phyloP scores from a whole-genome alignment of 2,888 invertebrate species.

The Graphium colonna region DNA sequence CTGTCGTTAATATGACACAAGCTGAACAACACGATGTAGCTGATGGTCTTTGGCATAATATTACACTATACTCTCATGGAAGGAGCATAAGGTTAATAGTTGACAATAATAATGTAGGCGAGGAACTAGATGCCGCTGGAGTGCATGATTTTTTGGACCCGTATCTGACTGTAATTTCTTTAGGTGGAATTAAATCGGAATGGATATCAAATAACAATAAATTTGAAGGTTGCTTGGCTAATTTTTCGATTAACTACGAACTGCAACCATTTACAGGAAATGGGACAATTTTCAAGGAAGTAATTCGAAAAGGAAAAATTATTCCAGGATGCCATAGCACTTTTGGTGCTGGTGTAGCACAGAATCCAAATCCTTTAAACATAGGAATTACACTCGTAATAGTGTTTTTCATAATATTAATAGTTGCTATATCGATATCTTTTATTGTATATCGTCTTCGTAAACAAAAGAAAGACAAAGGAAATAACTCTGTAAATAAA shows the following conservation, averaged over 20 bases:
- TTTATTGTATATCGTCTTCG: slow-evolving; percentile 95
- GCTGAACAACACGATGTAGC: slow-evolving; percentile 80
- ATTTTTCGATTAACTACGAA: slow-evolving; percentile 93
- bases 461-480: slow-evolving; percentile 92
- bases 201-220: slow-evolving; percentile 80
- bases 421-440: slow-evolving; percentile 93
- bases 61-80: slow-evolving; percentile 86
- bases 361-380: slow-evolving; percentile 91
- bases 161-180: slow-evolving; percentile 88
- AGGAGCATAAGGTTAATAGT: slow-evolving; percentile 86
- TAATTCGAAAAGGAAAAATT: slow-evolving; percentile 85
- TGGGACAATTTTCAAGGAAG: slow-evolving; percentile 88
- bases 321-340: slow-evolving; percentile 87
- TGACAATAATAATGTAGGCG: slow-evolving; percentile 86
- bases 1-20: slow-evolving; percentile 91
- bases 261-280: slow-evolving; percentile 94
- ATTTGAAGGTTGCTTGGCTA: slow-evolving; percentile 94
- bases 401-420: slow-evolving; percentile 93
- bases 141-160: slow-evolving; percentile 96
- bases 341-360: slow-evolving; percentile 87
- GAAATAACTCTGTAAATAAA: slow-evolving; percentile 82
- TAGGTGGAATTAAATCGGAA: slow-evolving; percentile 88
- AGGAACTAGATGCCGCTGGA: slow-evolving; percentile 91
- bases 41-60: slow-evolving; percentile 94
- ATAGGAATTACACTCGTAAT: slow-evolving; percentile 96